Conservation (phyloP, 2,113 vertebrate species). For the Semnornis frantzii region DNA sequence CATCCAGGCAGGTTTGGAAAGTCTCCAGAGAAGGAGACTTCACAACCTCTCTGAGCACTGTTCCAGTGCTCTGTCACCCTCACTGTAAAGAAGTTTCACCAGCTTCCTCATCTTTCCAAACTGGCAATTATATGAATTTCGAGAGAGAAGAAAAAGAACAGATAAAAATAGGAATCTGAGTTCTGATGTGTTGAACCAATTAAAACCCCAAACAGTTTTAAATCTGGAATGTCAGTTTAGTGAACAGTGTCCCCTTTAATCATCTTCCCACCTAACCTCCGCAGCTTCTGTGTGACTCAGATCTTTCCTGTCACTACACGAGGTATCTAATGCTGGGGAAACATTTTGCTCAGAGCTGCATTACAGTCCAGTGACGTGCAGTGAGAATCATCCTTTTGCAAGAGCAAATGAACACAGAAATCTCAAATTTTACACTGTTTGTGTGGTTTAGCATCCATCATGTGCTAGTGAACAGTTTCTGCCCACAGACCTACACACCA, state of each 20-base stretch:
- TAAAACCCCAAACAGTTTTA: not conserved
- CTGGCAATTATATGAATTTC: not conserved
- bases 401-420: not conserved
- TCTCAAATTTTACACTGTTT: not conserved
- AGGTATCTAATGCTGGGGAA: not conserved
- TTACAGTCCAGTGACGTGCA: not conserved
- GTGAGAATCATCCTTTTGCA: not conserved
- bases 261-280: not conserved
- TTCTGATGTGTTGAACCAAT: not conserved
- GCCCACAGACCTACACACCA: not conserved
- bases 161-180: not conserved
- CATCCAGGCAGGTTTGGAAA: too few species aligned
- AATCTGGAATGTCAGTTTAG: not conserved
- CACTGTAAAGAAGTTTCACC: too few species aligned
- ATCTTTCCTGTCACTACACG: not conserved
- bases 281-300: not conserved
- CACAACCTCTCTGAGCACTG: too few species aligned
- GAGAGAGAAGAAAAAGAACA: not conserved
- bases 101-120: not conserved
- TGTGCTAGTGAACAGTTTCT: not conserved
- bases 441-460: rapidly evolving
- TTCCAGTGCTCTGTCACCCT: too few species aligned
- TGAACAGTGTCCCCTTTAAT: not conserved
- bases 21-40: too few species aligned
- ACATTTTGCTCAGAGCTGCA: not conserved